Conservation (phyloP, 2,888 invertebrate species). For the Pheosia tremula region DNA sequence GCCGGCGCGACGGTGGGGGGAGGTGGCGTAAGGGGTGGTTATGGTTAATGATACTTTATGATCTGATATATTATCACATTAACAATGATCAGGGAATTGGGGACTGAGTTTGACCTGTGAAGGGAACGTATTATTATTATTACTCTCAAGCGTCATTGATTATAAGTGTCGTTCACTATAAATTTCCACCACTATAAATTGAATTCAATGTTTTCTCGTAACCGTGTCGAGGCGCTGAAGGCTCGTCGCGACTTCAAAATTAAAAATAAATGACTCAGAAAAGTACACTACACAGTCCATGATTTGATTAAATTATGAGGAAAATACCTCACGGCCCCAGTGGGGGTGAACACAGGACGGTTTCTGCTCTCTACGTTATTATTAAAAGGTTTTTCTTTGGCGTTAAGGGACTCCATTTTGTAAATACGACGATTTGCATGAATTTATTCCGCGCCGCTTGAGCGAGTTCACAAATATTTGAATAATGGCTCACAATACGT, state of each 20-base stretch:
- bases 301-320: conserved; percentile 79
- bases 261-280: conserved; percentile 79
- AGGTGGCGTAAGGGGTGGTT: conserved; percentile 26
- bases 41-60: conserved; percentile 71
- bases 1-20: conserved; percentile 8
- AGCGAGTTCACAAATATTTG: conserved; percentile 54
- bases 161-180: neutral
- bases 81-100: conserved; percentile 33
- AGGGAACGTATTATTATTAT: neutral
- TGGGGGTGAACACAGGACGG: conserved; percentile 38
- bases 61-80: conserved; percentile 64
- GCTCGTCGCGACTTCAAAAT: conserved; percentile 52
- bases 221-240: conserved; percentile 5
- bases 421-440: conserved; percentile 76
- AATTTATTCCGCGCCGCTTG: conserved; percentile 56
- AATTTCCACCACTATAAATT: conserved; percentile 25
- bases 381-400: conserved; percentile 69
- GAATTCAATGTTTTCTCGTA: conserved; percentile 7
- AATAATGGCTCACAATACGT: conserved; percentile 47
- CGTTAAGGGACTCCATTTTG: conserved; percentile 63
- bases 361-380: conserved; percentile 52
- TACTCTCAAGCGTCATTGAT: neutral
- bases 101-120: conserved; percentile 10
- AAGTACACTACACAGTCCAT: conserved; percentile 65
- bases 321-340: conserved; percentile 65